Evolutionary conservation across 2,113 vertebrate species (phyloP).

Genomic region (Typhlomys cinereus): DNA sequence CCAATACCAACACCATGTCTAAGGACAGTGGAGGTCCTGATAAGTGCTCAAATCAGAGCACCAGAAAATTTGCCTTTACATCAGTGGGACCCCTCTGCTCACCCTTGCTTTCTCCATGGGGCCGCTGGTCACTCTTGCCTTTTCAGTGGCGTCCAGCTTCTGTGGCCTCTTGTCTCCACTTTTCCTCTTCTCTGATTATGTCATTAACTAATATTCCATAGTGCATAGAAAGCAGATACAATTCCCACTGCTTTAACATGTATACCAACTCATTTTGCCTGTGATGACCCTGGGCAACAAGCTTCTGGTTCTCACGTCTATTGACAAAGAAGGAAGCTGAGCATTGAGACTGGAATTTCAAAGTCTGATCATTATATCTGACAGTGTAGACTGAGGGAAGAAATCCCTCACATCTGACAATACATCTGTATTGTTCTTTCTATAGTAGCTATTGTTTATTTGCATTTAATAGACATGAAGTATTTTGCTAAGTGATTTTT

Average conservation of each 20-base stretch:
- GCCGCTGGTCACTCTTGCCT: not conserved
- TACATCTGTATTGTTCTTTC: not conserved
- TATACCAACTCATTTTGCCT: not conserved
- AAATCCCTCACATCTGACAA: not conserved
- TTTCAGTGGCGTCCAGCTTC: not conserved
- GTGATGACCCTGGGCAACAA: not conserved
- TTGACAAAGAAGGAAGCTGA: not conserved
- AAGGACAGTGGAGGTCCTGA: not conserved
- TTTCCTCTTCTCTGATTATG: not conserved
- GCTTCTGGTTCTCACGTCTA: not conserved
- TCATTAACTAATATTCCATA: not conserved
- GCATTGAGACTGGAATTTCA: not conserved
- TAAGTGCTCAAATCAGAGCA: not conserved
- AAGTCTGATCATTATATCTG: accelerated
- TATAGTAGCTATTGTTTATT: not conserved
- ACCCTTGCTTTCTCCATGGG: not conserved
- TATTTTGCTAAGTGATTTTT: not conserved
- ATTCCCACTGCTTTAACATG: not conserved
- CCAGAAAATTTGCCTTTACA: not conserved
- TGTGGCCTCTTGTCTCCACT: not conserved
- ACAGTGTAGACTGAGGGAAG: not conserved
- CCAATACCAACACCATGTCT: not conserved
- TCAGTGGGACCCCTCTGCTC: no score
- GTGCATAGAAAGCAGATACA: not conserved
- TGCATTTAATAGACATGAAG: not conserved